Percentiles rank a stretch among this genome's conserved stretches.
Conservation (phyloP, 1,140 invertebrate species). For the Probaryconus sp. region DNA sequence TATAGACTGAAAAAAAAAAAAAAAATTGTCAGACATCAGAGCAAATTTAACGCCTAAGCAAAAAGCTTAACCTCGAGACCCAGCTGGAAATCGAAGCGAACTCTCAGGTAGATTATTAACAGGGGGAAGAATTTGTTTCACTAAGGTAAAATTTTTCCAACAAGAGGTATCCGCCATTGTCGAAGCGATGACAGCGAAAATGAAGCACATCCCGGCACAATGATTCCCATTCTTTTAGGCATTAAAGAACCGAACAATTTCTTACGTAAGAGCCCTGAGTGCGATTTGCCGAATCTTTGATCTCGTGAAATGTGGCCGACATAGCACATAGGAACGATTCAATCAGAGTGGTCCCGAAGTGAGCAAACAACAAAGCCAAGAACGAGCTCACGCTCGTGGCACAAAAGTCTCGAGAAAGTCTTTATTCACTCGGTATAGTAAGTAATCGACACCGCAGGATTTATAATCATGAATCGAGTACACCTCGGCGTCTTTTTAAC, state of each 20-base stretch:
- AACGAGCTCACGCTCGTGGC: conserved; percentile 14
- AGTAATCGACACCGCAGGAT: conserved; percentile 49
- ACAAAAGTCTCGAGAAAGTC: conserved; percentile 25
- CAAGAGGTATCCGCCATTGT: no score
- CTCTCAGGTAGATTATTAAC: no score
- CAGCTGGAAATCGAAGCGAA: no score
- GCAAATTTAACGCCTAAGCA: no score
- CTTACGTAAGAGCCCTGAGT: conserved; percentile 22
- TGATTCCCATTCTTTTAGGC: background rate
- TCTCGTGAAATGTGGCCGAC: conserved; percentile 29
- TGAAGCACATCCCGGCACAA: no score
- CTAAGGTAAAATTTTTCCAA: no score
- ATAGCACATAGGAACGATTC: conserved; percentile 45
- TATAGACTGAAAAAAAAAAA: no score
- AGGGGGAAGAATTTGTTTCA: no score
- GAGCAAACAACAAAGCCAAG: conserved; percentile 33
- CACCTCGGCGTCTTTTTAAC: conserved; percentile 37
- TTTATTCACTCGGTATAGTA: conserved; percentile 43
- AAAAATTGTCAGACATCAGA: no score
- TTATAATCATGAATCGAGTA: conserved; percentile 36
- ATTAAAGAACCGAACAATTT: no score
- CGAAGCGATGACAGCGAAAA: no score
- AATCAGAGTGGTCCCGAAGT: conserved; percentile 20
- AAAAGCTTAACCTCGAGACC: no score
- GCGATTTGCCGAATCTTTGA: conserved; percentile 24